These are phyloP conservation scores for Opisthograptis luteolata DNA, from an alignment of 2,888 invertebrate genomes.

Conservation along the genomic window DNA sequence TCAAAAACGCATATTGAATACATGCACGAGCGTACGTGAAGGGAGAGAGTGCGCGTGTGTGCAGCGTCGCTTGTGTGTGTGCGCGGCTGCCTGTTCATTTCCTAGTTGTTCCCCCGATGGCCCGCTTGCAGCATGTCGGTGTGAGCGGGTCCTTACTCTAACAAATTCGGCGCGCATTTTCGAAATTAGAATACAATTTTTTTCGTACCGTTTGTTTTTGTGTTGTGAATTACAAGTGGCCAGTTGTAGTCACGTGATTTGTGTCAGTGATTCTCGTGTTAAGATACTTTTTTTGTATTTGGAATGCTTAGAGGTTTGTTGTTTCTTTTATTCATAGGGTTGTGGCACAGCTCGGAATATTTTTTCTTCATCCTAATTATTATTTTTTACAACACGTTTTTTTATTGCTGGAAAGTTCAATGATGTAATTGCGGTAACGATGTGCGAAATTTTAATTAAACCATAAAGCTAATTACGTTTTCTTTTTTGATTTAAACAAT, in stretches of 20 bases:
- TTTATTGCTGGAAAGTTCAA: constrained; percentile 31
- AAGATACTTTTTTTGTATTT: constrained; percentile 39
- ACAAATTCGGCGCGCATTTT: constrained; percentile 68
- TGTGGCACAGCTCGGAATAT: constrained; percentile 47
- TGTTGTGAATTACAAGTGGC: constrained; percentile 36
- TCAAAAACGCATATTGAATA: constrained; percentile 69
- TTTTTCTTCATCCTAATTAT: constrained; percentile 28
- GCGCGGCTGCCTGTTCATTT: constrained; percentile 67
- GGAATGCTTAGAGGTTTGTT: constrained; percentile 61
- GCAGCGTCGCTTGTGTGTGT: constrained; percentile 48
- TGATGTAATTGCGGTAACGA: constrained; percentile 22
- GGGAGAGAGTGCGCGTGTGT: constrained; percentile 33
- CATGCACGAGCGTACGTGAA: constrained; percentile 45
- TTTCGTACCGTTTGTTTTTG: constrained; percentile 25
- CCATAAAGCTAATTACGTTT: constrained; percentile 15
- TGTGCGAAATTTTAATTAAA: constrained; percentile 25
- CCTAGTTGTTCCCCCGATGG: constrained; percentile 80
- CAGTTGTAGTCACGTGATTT: constrained; percentile 35
- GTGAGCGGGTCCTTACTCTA: constrained; percentile 76
- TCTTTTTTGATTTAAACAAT: constrained; percentile 12
- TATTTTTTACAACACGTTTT: constrained; percentile 31
- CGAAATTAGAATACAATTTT: constrained; percentile 43
- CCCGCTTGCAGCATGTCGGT: constrained; percentile 79
- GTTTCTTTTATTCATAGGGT: constrained; percentile 35
- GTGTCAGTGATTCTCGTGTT: constrained; percentile 42